phyloP scores from a whole-genome alignment of 2,888 invertebrate genomes.

The Eugnorisma glareosa region DNA sequence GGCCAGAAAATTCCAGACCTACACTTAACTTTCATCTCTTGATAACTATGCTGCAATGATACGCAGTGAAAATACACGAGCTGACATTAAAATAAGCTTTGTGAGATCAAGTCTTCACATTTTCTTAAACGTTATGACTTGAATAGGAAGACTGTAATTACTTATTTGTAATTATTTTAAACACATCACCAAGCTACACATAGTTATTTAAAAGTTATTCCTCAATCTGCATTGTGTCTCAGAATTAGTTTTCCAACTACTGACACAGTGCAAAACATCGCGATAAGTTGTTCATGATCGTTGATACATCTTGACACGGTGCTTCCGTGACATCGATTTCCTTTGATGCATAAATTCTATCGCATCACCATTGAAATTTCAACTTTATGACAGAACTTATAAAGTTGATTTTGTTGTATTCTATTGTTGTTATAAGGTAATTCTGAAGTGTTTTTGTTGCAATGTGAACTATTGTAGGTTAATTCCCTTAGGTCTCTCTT shows the following conservation, averaged over 20 bases:
- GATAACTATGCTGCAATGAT: not conserved
- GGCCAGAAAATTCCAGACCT: not conserved
- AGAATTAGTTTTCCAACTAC: conserved; percentile 53
- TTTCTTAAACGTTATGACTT: not conserved
- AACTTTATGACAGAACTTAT: not conserved
- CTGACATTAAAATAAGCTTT: not conserved
- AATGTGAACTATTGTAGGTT: conserved; percentile 65
- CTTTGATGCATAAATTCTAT: conserved; percentile 58
- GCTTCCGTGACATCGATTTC: conserved; percentile 65
- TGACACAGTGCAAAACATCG: conserved; percentile 38
- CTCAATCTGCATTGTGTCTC: conserved; percentile 12
- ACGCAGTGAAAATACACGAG: not conserved
- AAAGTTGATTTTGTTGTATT: conserved; percentile 28
- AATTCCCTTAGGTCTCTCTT: conserved; percentile 64
- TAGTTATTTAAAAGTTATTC: conserved; percentile 16
- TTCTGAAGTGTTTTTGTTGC: conserved; percentile 66
- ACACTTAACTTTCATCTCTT: not conserved
- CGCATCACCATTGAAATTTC: conserved; percentile 23
- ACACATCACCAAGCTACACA: not conserved
- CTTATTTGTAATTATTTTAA: not conserved
- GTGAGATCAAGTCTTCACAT: not conserved
- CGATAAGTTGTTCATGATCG: conserved; percentile 57
- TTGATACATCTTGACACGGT: conserved; percentile 56
- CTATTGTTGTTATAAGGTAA: conserved; percentile 55
- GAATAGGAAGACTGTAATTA: not conserved